Evolutionary conservation across 64 coral and sea anemone genomes (phyloP).

Genomic region (Actinia tenebrosa): DNA sequence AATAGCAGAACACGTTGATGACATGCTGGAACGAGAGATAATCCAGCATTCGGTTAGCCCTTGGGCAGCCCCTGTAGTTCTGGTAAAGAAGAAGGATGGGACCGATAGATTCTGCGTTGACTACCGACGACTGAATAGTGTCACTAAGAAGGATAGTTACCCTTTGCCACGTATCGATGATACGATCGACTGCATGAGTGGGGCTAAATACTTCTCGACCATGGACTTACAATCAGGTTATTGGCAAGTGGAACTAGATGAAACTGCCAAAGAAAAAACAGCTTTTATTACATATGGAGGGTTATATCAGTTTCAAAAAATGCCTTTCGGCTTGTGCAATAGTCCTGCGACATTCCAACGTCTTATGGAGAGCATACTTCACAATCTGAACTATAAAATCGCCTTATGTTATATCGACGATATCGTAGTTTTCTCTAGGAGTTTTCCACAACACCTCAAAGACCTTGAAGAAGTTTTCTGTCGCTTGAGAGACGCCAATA

Average conservation of each 20-base stretch:
- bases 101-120: conserved; percentile 29
- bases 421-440: too few relatives aligned
- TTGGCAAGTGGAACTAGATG: conserved; percentile 39
- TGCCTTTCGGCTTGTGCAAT: conserved; percentile 13
- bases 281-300: conserved; percentile 8
- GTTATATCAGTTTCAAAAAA: background rate
- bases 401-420: too few relatives aligned
- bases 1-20: conserved; percentile 8
- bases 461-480: too few relatives aligned
- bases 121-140: conserved; percentile 1
- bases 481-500: too few relatives aligned
- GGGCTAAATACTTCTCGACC: conserved; percentile 41
- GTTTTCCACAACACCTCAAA: too few relatives aligned
- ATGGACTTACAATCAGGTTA: conserved; percentile 33
- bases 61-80: conserved; percentile 25
- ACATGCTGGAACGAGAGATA: background rate
- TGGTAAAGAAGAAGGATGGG: conserved; percentile 49
- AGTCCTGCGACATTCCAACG: conserved; percentile 1
- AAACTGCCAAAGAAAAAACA: background rate
- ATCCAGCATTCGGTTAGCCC: background rate
- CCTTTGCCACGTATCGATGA: conserved; percentile 32
- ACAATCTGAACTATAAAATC: conserved; percentile 2
- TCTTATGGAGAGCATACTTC: background rate
- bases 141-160: conserved; percentile 27
- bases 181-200: conserved; percentile 34